Evolutionary conservation across 2,888 invertebrate species (phyloP).

Genomic region (Dorcus hopei): DNA sequence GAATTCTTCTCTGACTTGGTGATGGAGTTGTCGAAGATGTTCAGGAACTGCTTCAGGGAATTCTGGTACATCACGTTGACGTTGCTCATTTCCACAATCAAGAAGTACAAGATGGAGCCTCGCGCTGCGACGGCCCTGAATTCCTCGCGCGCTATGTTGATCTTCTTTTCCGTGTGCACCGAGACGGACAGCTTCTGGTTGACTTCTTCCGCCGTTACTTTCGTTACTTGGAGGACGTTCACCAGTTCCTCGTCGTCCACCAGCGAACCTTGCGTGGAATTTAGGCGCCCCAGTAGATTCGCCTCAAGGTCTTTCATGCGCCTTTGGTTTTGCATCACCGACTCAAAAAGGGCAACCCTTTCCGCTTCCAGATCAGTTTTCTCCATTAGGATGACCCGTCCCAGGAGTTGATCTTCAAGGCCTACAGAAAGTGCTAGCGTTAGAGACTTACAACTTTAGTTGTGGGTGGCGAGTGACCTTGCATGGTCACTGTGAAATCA

Average conservation of each 20-base stretch:
- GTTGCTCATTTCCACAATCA: slow-evolving; percentile 96
- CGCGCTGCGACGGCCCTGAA: slow-evolving; percentile 92
- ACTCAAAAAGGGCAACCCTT: slow-evolving; percentile 87
- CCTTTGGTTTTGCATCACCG: slow-evolving; percentile 93
- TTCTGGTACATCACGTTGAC: slow-evolving; percentile 98
- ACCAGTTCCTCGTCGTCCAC: slow-evolving; percentile 96
- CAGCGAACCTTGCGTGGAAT: slow-evolving; percentile 88
- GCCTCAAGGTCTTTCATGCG: slow-evolving; percentile 95
- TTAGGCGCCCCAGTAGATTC: slow-evolving; percentile 85
- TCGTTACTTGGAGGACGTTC: slow-evolving; percentile 76
- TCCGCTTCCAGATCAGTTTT: slow-evolving; percentile 94
- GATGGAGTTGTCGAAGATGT: slow-evolving; percentile 90
- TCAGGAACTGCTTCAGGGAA: slow-evolving; percentile 89
- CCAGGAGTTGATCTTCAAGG: slow-evolving; percentile 90
- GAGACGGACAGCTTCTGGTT: slow-evolving; percentile 90
- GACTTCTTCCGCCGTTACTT: slow-evolving; percentile 89
- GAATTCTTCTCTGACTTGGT: slow-evolving; percentile 84
- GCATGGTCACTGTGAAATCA: slow-evolving; percentile 96
- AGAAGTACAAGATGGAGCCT: slow-evolving; percentile 91
- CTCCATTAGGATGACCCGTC: slow-evolving; percentile 92
- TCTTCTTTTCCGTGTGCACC: slow-evolving; percentile 91
- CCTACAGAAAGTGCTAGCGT: slow-evolving; percentile 50
- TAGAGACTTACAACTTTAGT: too few relatives aligned
- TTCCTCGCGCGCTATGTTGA: slow-evolving; percentile 90
- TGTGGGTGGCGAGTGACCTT: slow-evolving; percentile 41